Evolutionary conservation across 1,140 invertebrate species (phyloP), one percentile per base, ranked within the genome.

Genomic region (Wiebesia pumilae): DNA sequence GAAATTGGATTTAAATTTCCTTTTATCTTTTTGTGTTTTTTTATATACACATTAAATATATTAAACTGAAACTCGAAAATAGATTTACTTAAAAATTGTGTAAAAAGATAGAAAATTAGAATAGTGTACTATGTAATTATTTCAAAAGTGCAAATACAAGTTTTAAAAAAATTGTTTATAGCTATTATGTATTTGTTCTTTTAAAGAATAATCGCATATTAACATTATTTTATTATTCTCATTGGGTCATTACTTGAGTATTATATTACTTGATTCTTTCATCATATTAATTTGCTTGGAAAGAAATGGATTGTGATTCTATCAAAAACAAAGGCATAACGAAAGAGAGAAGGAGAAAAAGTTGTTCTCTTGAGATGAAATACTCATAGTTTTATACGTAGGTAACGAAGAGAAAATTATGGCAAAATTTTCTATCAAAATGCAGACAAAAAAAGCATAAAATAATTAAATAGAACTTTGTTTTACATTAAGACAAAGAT

Each of bases 221-320:
- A n/a, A n/a, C n/a, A 85, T 85, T 85, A 75, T 86, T 88, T 67
- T 73, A 88, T 87, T 83, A 84, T 81, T 88, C 47, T 54, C 87
- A 88, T 75, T 87, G 33, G 51, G 81, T 12, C 43, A 21, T 69
- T 65, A 30, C 85, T 85, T 73, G 83, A 54, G 84, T 51, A n/a
- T 58, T 43, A n/a, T n/a, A n/a, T n/a, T n/a, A n/a, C n/a, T n/a
- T n/a, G n/a, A n/a, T n/a, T n/a, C n/a, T 33, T 47, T 30, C 69
- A 73, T 81, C 85, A 87, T 84, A 84, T 84, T 85, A 87, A 81
- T 84, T 87, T 83, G 62, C 77, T 54, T 80, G 62, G 85, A 85
- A 86, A 89, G 83, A 85, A 87, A 77, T 81, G 80, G 87, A 88
- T 88, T 85, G 89, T 89, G 85, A 79, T 81, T n/a, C 69, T 33